phyloP scores from a whole-genome alignment of 2,797 vertebrate species.

The Acanthopagrus latus region DNA sequence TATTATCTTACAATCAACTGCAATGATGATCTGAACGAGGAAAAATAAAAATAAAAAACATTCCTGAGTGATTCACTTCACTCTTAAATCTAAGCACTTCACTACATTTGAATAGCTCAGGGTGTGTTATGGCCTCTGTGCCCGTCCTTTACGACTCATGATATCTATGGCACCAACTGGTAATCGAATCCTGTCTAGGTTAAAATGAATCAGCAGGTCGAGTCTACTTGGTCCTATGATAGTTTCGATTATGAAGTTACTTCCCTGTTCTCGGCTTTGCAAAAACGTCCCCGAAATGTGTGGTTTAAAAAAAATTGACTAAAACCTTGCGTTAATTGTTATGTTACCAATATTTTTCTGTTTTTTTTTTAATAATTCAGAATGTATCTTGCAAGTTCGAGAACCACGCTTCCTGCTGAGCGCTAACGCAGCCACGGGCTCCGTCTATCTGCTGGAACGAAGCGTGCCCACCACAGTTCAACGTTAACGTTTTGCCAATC shows the following conservation, averaged over 20 bases:
- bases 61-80: neutral
- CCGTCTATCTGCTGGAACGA: constrained; percentile 69
- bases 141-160: neutral
- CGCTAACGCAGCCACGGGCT: constrained; percentile 29
- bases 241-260: constrained; percentile 49
- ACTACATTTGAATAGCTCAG: neutral
- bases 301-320: accelerated
- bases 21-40: neutral
- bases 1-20: neutral
- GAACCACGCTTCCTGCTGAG: constrained; percentile 44
- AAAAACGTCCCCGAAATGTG: accelerated
- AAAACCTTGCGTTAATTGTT: accelerated
- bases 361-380: neutral
- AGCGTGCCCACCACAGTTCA: constrained; percentile 36
- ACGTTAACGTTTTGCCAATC: neutral
- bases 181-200: neutral
- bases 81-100: neutral
- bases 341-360: accelerated
- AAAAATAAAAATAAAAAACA: too few species aligned
- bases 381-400: constrained; percentile 36
- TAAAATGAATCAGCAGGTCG: constrained; percentile 28
- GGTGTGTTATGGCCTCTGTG: neutral
- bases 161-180: neutral
- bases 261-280: constrained; percentile 23
- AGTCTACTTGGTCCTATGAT: neutral